Percentiles rank a stretch among this genome's conserved stretches.
Evolutionary conservation across 2,797 vertebrate genomes (phyloP).

Genomic region (Macropodus opercularis): DNA sequence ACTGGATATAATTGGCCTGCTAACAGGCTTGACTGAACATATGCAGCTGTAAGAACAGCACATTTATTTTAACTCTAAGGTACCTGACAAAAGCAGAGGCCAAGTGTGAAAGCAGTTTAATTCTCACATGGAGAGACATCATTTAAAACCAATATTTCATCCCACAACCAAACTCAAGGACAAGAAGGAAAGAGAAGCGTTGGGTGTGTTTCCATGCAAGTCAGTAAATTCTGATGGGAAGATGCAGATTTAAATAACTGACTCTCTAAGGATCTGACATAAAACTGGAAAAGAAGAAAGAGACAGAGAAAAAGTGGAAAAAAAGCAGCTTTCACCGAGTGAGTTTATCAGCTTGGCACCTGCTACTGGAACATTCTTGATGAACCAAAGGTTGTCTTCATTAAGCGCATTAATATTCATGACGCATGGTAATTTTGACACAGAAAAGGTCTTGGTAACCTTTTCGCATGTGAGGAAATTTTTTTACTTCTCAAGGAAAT

Average conservation of each 20-base stretch:
- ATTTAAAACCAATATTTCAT: constrained; percentile 35
- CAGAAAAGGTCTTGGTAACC: constrained; percentile 99
- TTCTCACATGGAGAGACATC: constrained; percentile 23
- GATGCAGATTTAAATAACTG: constrained; percentile 84
- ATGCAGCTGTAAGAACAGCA: constrained; percentile 20
- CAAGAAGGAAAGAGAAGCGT: constrained; percentile 42
- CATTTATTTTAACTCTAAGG: constrained; percentile 22
- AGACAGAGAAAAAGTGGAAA: constrained; percentile 57
- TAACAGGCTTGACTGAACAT: constrained; percentile 32
- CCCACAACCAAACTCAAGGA: constrained; percentile 75
- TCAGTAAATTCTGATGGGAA: constrained; percentile 71
- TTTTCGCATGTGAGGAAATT: constrained; percentile 95
- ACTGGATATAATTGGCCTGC: constrained; percentile 32
- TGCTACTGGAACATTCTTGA: constrained; percentile 99
- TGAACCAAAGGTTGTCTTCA: constrained; percentile 99
- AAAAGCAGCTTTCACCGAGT: constrained; percentile 83
- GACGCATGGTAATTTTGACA: constrained; percentile 99
- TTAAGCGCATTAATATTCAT: constrained; percentile 99
- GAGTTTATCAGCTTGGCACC: constrained; percentile 97
- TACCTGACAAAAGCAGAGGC: constrained; percentile 20
- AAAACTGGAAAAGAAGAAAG: constrained; percentile 72
- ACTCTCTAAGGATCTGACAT: constrained; percentile 83
- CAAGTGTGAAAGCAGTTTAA: constrained; percentile 9
- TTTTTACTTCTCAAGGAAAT: constrained; percentile 99
- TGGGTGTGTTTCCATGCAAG: constrained; percentile 48